These are phyloP conservation scores for Zaprionus lachaisei DNA, from an alignment of 1,140 invertebrate genomes.

Conservation along the genomic window DNA sequence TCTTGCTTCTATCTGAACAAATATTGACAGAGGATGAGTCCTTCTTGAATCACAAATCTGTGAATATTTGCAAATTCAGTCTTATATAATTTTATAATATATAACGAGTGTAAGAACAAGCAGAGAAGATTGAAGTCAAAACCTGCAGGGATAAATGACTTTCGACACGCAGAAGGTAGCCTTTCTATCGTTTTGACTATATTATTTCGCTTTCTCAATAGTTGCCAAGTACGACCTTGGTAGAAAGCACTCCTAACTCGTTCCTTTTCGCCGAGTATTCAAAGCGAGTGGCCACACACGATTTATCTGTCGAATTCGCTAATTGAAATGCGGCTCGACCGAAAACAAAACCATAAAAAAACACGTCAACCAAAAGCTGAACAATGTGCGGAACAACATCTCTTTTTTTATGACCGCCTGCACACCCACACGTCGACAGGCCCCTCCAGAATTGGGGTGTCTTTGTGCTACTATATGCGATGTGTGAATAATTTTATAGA, in stretches of 20 bases:
- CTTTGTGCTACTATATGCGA: constrained; percentile 32
- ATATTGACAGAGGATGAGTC: neutral
- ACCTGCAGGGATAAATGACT: too few species aligned
- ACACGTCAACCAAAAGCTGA: constrained; percentile 23
- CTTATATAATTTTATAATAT: too few species aligned
- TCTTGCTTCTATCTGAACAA: neutral
- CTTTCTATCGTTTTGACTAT: neutral
- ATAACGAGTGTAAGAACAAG: too few species aligned
- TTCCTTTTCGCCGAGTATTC: neutral
- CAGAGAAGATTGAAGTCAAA: too few species aligned
- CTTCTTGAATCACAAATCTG: too few species aligned
- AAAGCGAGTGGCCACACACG: constrained; percentile 20
- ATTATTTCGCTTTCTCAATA: neutral
- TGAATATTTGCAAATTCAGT: too few species aligned
- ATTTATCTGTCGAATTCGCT: constrained; percentile 41
- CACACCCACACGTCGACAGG: constrained; percentile 1
- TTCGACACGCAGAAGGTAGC: too few species aligned
- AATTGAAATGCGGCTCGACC: constrained; percentile 54
- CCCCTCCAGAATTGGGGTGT: constrained; percentile 22
- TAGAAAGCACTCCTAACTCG: neutral
- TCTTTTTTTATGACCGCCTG: neutral
- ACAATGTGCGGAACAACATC: constrained; percentile 12
- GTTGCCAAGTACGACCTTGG: neutral
- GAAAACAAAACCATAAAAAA: constrained; percentile 65
- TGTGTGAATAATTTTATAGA: constrained; percentile 66